Conservation (phyloP, 1,140 invertebrate species). For the Stegodyphus dumicola region DNA sequence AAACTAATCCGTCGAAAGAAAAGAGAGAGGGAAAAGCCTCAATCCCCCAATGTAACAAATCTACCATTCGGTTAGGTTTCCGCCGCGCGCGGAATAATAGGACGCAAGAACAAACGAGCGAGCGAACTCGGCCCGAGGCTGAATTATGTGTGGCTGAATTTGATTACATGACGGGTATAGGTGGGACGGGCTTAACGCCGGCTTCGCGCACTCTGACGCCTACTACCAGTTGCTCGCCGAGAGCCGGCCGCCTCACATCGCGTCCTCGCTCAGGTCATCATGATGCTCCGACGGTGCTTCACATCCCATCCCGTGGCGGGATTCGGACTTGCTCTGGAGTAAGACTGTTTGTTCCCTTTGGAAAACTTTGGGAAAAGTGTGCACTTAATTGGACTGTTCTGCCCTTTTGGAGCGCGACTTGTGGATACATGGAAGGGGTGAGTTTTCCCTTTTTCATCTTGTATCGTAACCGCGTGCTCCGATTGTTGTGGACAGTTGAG, state of each 20-base stretch:
- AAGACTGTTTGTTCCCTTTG: too few species aligned
- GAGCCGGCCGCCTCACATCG: constrained; percentile 37
- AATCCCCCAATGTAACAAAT: too few species aligned
- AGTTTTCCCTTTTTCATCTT: not conserved
- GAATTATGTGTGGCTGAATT: constrained; percentile 53
- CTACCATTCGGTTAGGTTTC: too few species aligned
- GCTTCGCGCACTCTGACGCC: constrained; percentile 41
- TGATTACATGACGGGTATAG: constrained; percentile 49
- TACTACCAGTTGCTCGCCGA: constrained; percentile 53
- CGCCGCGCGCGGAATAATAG: constrained; percentile 19
- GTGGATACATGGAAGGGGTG: not conserved
- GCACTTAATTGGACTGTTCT: not conserved
- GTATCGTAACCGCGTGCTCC: too few species aligned
- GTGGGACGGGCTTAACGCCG: constrained; percentile 31
- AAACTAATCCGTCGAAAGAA: too few species aligned
- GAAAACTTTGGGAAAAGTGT: not conserved
- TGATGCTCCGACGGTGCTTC: not conserved
- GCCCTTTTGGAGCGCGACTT: not conserved
- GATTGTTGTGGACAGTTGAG: too few species aligned
- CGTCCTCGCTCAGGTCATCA: not conserved
- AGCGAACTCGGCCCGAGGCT: constrained; percentile 35
- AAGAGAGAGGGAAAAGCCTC: too few species aligned
- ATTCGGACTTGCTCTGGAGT: too few species aligned
- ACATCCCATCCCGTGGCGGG: not conserved
- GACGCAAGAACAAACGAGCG: constrained; percentile 45